Evolutionary conservation across 2,888 invertebrate species (phyloP).

Genomic region (Notocelia uddmanniana): DNA sequence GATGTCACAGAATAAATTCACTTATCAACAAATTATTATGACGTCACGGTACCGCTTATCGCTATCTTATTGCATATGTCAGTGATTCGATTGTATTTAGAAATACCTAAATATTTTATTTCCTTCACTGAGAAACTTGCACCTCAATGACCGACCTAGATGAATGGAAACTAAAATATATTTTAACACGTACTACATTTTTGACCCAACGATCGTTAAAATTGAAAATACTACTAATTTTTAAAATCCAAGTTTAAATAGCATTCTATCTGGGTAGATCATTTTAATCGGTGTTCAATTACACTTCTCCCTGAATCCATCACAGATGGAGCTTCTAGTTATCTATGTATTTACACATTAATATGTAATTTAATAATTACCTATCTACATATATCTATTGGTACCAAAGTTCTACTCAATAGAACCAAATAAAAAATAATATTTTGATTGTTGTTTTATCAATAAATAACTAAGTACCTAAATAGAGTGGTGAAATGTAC

Average conservation of each 20-base stretch:
- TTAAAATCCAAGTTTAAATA: neutral
- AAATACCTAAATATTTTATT: constrained; percentile 74
- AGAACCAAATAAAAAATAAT: constrained; percentile 32
- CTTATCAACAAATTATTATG: constrained; percentile 65
- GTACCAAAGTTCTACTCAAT: constrained; percentile 53
- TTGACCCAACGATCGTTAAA: neutral
- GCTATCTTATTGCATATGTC: constrained; percentile 55
- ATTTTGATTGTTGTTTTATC: constrained; percentile 29
- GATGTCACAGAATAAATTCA: constrained; percentile 66
- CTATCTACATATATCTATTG: constrained; percentile 71
- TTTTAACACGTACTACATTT: neutral
- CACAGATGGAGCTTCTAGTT: constrained; percentile 63
- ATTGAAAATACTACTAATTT: neutral
- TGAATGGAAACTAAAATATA: neutral
- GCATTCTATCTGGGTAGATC: constrained; percentile 41
- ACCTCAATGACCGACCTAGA: constrained; percentile 40
- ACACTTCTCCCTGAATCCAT: constrained; percentile 53
- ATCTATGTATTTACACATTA: constrained; percentile 63
- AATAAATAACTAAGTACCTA: constrained; percentile 40
- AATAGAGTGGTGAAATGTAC: constrained; percentile 17
- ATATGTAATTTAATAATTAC: constrained; percentile 54
- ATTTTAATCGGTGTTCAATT: constrained; percentile 31
- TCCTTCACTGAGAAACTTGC: constrained; percentile 51
- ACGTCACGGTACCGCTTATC: constrained; percentile 52
- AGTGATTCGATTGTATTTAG: constrained; percentile 53